These are phyloP conservation scores for Dascillus cervinus DNA, from an alignment of 2,888 invertebrate species.

Conservation along the genomic window DNA sequence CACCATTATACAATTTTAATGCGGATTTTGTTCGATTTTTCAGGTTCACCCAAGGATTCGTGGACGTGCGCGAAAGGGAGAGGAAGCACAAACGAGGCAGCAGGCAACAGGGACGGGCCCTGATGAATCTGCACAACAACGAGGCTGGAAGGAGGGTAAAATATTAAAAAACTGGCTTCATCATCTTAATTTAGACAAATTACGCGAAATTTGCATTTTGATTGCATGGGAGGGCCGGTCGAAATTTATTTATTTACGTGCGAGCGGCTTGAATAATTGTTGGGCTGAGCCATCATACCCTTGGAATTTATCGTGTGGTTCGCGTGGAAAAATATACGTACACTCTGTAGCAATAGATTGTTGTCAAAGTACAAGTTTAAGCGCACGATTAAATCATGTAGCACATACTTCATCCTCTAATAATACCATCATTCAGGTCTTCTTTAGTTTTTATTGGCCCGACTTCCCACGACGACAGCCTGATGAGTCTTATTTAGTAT, in stretches of 20 bases:
- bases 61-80: constrained; percentile 89
- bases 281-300: background rate
- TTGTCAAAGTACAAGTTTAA: constrained; percentile 9
- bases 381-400: constrained; percentile 3
- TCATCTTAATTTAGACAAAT: no score
- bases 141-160: constrained; percentile 95
- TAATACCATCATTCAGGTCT: constrained; percentile 10
- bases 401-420: constrained; percentile 6
- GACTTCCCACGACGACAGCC: constrained; percentile 10
- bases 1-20: no score
- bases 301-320: background rate
- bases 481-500: constrained; percentile 4
- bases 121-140: constrained; percentile 98
- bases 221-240: no score
- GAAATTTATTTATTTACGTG: background rate
- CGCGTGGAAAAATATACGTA: constrained; percentile 5
- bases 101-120: constrained; percentile 72
- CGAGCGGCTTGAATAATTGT: background rate
- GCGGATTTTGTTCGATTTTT: no score
- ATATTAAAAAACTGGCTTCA: no score
- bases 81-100: constrained; percentile 75
- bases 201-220: no score
- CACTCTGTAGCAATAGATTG: constrained; percentile 8
- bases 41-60: constrained; percentile 90
- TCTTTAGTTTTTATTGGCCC: constrained; percentile 6